Conservation (phyloP, 37 sponge, comb jelly and placozoan species). For the Beroe forskalii region DNA sequence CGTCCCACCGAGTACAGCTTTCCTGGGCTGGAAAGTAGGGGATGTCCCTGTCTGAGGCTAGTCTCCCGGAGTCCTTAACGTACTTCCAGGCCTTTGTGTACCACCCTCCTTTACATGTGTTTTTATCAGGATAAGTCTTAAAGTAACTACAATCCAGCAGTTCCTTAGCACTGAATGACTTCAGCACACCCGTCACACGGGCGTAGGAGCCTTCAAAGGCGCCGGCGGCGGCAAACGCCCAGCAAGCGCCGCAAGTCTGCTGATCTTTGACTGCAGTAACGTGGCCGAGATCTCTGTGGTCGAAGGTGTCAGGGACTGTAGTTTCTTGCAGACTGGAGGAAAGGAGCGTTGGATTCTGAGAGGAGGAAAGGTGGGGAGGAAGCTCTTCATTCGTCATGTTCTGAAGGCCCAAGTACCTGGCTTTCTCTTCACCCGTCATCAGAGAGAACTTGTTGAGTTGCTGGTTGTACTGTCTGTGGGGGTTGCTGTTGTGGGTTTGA, state of each 20-base stretch:
- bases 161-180: constrained; percentile 38
- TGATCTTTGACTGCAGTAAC: constrained; percentile 32
- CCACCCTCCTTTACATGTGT: constrained; percentile 25
- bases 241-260: background rate
- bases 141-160: background rate
- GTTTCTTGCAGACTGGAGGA: background rate
- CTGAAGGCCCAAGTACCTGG: background rate
- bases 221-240: constrained; percentile 19
- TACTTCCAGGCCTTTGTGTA: constrained; percentile 4
- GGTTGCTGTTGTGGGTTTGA: background rate
- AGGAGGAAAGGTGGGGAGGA: no score
- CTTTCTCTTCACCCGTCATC: background rate
- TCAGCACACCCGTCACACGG: background rate
- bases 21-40: background rate
- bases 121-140: background rate
- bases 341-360: no score
- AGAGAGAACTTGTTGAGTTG: background rate
- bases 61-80: background rate
- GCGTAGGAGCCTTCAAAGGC: constrained; percentile 30
- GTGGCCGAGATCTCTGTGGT: constrained; percentile 15
- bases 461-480: background rate
- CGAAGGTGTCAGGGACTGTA: background rate
- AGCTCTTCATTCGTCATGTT: background rate
- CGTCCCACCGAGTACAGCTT: background rate
- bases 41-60: constrained; percentile 2